Evolutionary conservation across 92 coral and sea anemone species (phyloP), one percentile per base, ranked within the genome.

Genomic region (Galaxea fascicularis): DNA sequence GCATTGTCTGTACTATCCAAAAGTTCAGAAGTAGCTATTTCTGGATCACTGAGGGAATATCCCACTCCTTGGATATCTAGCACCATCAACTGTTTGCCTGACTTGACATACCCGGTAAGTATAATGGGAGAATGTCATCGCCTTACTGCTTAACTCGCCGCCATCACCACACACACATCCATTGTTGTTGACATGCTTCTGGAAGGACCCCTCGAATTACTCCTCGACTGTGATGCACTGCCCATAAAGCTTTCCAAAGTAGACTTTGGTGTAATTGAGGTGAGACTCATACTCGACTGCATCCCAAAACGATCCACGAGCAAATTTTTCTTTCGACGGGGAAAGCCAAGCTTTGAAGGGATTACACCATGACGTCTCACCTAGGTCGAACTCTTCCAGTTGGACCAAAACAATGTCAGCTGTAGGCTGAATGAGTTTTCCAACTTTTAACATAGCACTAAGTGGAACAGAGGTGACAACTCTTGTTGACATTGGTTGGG

Each of bases 1-100:
- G 89, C 46, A 68, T 85, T 73, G 70, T 89, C 92, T 20, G 75
- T 52, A 49, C 10, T 54, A 58, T 68, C 84, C 31, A 78, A 6
- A 4, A 54, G 90, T 20, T 26, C 47, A 8, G 87, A 26, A 18
- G 65, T 75, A 6, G 93, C 90, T 10, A 87, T 88, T 78, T 91
- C 94, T 22, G 94, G 91, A 73, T 91, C 94, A 66, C 88, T 76
- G 25, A 91, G 91, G 53, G 68, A 11, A 57, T 91, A 84, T 15
- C 66, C 88, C 30, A 87, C 86, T 11, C 94, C 94, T 65, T 91
- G 91, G 52, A 91, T 91, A 72, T 91, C 91, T 54, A 76, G 25
- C 11, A 91, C 89, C 87, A 91, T 91, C 24, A 88, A 86, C 52
- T 85, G 77, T 59, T 51, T 77, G 12, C 41, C 30, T 14, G 91